Conservation (phyloP, 2,113 vertebrate genomes). For the Hemibagrus wyckioides region DNA sequence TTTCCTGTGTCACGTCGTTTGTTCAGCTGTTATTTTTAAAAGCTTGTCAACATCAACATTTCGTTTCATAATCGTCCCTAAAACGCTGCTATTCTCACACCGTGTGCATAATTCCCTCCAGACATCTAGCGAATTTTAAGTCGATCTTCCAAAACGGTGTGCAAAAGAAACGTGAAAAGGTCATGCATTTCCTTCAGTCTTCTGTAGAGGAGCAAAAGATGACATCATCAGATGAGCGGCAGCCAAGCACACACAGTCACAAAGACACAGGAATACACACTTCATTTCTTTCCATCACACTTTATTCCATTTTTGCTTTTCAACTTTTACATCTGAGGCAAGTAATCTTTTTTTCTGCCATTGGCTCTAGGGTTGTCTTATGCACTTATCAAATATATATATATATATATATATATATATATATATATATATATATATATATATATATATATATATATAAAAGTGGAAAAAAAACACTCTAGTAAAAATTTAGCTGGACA, state of each 20-base stretch:
- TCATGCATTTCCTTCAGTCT: background rate
- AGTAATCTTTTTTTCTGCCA: background rate
- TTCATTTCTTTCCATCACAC: background rate
- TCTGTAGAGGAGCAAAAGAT: background rate
- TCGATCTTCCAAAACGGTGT: background rate
- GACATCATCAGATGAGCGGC: background rate
- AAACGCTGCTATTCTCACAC: background rate
- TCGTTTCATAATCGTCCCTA: background rate
- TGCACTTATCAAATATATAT: too few species aligned
- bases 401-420: too few species aligned
- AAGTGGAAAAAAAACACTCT: too few species aligned
- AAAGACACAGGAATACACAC: background rate
- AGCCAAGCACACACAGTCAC: conserved; percentile 2
- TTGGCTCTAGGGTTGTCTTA: background rate
- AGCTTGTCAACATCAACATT: background rate
- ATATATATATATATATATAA: too few species aligned
- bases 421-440: too few species aligned
- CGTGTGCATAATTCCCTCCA: background rate
- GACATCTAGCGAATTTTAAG: background rate
- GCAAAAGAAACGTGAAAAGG: background rate
- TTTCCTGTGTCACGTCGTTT: conserved; percentile 53
- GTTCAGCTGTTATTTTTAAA: conserved; percentile 32
- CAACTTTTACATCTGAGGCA: too few species aligned
- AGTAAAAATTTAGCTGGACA: too few species aligned
- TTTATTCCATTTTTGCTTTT: background rate